phyloP scores from a whole-genome alignment of 2,888 invertebrate genomes.

The Caenorhabditis sp. region DNA sequence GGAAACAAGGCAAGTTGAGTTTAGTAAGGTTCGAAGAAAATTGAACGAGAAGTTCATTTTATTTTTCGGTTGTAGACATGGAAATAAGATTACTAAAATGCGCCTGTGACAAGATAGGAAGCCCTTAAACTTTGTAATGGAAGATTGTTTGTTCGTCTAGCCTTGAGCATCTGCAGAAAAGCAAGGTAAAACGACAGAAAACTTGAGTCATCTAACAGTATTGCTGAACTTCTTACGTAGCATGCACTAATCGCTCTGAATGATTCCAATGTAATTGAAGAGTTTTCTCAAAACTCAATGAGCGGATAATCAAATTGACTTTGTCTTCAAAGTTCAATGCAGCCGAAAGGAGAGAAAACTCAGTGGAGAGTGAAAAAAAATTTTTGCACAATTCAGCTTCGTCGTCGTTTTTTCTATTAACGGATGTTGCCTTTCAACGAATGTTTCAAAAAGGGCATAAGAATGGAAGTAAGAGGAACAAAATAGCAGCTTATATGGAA shows the following conservation, averaged over 20 bases:
- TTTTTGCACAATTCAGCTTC: slow-evolving; percentile 30
- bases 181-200: too few relatives aligned
- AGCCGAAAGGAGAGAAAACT: not conserved
- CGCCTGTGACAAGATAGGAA: not conserved
- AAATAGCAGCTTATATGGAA: not conserved
- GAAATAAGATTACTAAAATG: slow-evolving; percentile 5
- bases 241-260: too few relatives aligned
- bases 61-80: not conserved
- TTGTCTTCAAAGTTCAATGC: not conserved
- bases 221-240: too few relatives aligned
- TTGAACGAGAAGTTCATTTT: not conserved
- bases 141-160: too few relatives aligned
- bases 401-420: slow-evolving; percentile 25
- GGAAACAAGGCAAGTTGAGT: not conserved
- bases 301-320: too few relatives aligned
- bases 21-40: too few relatives aligned
- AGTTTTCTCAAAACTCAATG: too few relatives aligned
- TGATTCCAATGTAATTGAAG: too few relatives aligned
- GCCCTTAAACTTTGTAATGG: not conserved
- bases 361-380: slow-evolving; percentile 6
- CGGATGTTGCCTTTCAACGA: slow-evolving; percentile 24
- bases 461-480: slow-evolving; percentile 26
- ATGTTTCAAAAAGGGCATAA: slow-evolving; percentile 40
- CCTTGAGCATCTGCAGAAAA: too few relatives aligned
- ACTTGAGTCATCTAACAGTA: too few relatives aligned